phyloP scores from a whole-genome alignment of 2,888 invertebrate species.

The Hirtodrosophila trivittata region DNA sequence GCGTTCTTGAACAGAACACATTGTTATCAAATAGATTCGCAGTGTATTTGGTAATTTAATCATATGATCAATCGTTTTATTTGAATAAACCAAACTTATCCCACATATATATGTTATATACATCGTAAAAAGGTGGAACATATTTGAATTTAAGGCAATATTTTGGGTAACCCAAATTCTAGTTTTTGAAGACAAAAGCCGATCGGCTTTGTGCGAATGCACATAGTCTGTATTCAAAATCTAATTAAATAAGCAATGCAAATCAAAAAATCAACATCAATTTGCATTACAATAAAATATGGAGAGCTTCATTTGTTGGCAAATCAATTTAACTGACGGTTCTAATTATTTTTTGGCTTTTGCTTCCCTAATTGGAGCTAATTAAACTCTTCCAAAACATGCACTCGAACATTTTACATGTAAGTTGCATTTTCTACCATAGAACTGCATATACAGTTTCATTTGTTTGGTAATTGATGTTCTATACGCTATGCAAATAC shows the following conservation, averaged over 20 bases:
- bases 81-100: no score
- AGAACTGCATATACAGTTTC: conserved; percentile 28
- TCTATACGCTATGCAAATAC: conserved; percentile 39
- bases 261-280: neutral
- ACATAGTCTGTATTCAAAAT: no score
- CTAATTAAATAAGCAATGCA: neutral
- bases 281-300: conserved; percentile 2
- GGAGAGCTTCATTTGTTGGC: conserved; percentile 1
- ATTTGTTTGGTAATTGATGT: conserved; percentile 36
- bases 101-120: no score
- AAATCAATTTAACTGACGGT: conserved; percentile 17
- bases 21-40: no score
- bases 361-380: conserved; percentile 26
- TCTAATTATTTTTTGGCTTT: conserved; percentile 20
- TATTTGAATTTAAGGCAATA: no score
- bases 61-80: no score
- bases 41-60: no score
- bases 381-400: conserved; percentile 13
- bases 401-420: neutral
- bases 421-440: neutral
- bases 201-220: no score
- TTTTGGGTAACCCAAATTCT: no score
- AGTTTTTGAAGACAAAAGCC: no score
- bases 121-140: no score
- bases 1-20: no score